A percentile compares a stretch with the other conserved stretches of the same genome.
Conservation (phyloP, 2,113 vertebrate genomes). For the Xenopus tropicalis region UCB_Xtro_10.0 CM004444.2:39444001-39444500, state of each 20-base stretch:
- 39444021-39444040: slow-evolving; percentile 41
- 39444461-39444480: slow-evolving; percentile 43
- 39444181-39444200: slow-evolving; percentile 38
- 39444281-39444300: slow-evolving; percentile 24
- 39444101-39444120: slow-evolving; percentile 43
- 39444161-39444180: background rate
- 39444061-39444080: background rate
- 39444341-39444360: background rate
- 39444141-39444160: background rate
- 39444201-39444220: fast-evolving
- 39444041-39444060: slow-evolving; percentile 38
- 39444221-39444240: background rate
- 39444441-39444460: slow-evolving; percentile 31
- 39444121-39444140: slow-evolving; percentile 39
- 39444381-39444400: background rate
- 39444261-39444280: slow-evolving; percentile 38
- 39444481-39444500: background rate
- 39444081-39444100: slow-evolving; percentile 22
- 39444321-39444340: slow-evolving; percentile 5
- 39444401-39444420: background rate
- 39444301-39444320: slow-evolving; percentile 20
- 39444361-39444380: slow-evolving; percentile 3
- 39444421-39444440: background rate
- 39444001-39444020: slow-evolving; percentile 34
- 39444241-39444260: slow-evolving; percentile 23